These are phyloP conservation scores for Minunthozetes semirufus DNA, from an alignment of 2,888 invertebrate species.

Conservation along the genomic window DNA sequence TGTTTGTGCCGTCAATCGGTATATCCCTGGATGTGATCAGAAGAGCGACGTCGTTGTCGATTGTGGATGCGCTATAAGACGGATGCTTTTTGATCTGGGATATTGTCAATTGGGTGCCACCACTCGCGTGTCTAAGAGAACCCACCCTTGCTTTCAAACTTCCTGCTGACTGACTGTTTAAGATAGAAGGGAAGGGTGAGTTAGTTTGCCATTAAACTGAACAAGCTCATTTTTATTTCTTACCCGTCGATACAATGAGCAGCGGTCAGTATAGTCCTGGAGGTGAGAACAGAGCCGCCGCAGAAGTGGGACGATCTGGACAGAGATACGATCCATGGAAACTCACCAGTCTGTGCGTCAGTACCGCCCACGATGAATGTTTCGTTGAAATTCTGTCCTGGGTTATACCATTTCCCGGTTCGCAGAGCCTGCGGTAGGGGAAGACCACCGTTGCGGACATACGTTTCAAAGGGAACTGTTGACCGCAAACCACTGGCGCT, in stretches of 20 bases:
- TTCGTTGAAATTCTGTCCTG: not conserved
- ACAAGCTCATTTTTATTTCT: not conserved
- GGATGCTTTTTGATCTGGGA: not conserved
- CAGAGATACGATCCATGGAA: conserved; percentile 1
- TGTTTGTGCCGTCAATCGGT: not conserved
- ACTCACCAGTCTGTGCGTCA: not conserved
- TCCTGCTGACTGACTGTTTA: too few relatives aligned
- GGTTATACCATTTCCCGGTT: not conserved
- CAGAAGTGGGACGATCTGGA: not conserved
- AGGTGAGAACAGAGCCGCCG: not conserved
- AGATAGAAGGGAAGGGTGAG: too few relatives aligned
- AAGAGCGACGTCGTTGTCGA: conserved; percentile 30
- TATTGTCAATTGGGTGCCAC: not conserved
- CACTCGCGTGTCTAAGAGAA: not conserved
- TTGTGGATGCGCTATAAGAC: conserved; percentile 5
- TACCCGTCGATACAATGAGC: conserved; percentile 22
- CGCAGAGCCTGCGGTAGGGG: not conserved
- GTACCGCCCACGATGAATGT: not conserved
- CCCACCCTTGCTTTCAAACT: not conserved
- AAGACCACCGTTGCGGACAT: conserved; percentile 6
- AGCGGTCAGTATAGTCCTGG: not conserved
- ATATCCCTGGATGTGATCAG: not conserved
- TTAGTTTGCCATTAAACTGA: not conserved
- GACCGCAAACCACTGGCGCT: not conserved
- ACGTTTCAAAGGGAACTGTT: not conserved